Conservation (phyloP, 2,797 vertebrate species). For the Cirrhinus mrigala region DNA sequence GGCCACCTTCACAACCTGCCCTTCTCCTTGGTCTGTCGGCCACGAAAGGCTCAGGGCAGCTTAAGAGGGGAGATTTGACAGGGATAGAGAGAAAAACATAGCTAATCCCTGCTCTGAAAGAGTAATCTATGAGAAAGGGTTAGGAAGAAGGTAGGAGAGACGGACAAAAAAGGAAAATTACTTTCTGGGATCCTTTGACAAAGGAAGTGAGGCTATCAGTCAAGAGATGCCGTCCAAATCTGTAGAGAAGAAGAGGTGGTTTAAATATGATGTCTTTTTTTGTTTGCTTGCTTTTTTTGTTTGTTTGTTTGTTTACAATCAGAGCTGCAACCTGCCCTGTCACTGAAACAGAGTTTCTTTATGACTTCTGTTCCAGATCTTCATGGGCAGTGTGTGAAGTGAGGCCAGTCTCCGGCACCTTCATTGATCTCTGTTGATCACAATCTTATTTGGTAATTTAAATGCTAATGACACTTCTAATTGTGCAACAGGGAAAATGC, state of each 20-base stretch:
- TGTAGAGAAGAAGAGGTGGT: conserved; percentile 55
- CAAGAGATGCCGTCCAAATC: conserved; percentile 30
- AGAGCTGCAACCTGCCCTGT: not conserved
- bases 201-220: conserved; percentile 63
- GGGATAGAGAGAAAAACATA: conserved; percentile 79
- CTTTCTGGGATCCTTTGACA: conserved; percentile 66
- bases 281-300: no score
- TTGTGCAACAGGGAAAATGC: conserved; percentile 74
- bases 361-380: not conserved
- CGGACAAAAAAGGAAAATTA: conserved; percentile 68
- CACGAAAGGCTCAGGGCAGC: conserved; percentile 79
- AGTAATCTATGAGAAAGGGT: conserved; percentile 75
- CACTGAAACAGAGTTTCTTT: conserved; percentile 8
- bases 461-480: conserved; percentile 86
- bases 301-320: conserved; percentile 5
- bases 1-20: conserved; percentile 71
- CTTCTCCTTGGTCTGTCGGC: conserved; percentile 70
- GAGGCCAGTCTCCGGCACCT: conserved; percentile 64
- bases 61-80: conserved; percentile 77
- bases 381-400: not conserved
- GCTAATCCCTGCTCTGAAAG: conserved; percentile 80
- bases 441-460: conserved; percentile 84
- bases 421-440: conserved; percentile 82
- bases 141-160: conserved; percentile 38
- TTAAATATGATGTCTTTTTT: conserved; percentile 58